Evolutionary conservation across 2,113 vertebrate genomes (phyloP).

Genomic region (Malurus cyaneus): DNA sequence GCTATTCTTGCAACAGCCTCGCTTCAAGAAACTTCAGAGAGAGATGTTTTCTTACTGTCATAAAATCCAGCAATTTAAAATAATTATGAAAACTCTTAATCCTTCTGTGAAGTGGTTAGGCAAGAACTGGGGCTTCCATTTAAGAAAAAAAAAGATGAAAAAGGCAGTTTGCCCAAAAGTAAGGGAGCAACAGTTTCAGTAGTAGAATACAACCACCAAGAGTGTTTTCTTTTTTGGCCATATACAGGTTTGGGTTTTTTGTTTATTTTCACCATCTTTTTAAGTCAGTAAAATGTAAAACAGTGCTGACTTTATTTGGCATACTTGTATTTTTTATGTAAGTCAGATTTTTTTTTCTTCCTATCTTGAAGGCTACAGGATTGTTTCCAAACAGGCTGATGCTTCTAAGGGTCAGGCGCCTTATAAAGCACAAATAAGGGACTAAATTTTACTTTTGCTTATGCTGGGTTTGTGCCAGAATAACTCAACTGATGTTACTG

Average conservation of each 20-base stretch:
- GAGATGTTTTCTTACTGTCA: background rate
- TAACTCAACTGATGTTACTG: slow-evolving; percentile 10
- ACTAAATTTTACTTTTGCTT: slow-evolving; percentile 52
- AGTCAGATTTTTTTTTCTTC: background rate
- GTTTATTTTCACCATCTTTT: background rate
- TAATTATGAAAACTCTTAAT: background rate
- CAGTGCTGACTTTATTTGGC: background rate
- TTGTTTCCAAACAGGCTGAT: slow-evolving; percentile 31
- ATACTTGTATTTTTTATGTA: background rate
- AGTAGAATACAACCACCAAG: background rate
- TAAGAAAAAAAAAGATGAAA: background rate
- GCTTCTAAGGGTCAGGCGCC: slow-evolving; percentile 14
- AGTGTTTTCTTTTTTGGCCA: background rate
- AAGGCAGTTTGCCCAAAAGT: background rate
- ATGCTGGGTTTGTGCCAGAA: background rate
- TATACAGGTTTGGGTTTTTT: background rate
- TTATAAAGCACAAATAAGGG: slow-evolving; percentile 34
- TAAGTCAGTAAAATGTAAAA: background rate
- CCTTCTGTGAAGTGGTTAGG: background rate
- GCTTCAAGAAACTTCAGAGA: background rate
- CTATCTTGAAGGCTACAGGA: background rate
- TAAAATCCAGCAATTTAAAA: background rate
- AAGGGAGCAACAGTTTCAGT: background rate
- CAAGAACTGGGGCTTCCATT: background rate
- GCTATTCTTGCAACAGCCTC: background rate